Evolutionary conservation across 2,888 invertebrate species (phyloP).

Genomic region (Dryobota labecula): DNA sequence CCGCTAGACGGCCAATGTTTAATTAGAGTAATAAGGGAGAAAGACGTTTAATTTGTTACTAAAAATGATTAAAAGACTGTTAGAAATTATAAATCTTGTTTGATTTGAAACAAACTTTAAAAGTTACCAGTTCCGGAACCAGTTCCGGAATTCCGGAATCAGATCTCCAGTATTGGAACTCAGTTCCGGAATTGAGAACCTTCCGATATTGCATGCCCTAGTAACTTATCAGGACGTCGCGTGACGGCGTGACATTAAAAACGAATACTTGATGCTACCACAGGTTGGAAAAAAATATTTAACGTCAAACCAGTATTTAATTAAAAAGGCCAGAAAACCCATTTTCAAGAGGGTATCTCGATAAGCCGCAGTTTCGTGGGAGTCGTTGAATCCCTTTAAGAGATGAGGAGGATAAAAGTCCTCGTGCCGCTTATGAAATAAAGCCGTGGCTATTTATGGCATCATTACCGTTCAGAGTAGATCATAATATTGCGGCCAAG

Average conservation of each 20-base stretch:
- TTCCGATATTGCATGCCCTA: no score
- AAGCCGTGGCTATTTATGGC: conserved; percentile 3
- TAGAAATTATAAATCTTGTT: no score
- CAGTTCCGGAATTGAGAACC: no score
- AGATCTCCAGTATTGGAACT: no score
- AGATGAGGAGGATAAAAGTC: conserved; percentile 5
- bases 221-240: background rate
- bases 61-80: no score
- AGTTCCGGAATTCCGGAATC: no score
- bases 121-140: no score
- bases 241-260: background rate
- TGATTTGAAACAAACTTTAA: no score
- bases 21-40: no score
- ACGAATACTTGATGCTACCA: background rate
- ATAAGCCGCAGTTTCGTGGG: background rate
- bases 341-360: conserved; percentile 2
- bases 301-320: background rate
- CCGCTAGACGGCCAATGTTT: no score
- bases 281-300: background rate
- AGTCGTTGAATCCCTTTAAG: conserved; percentile 15
- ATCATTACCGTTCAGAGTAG: background rate
- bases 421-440: conserved; percentile 2
- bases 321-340: background rate
- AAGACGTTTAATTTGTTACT: no score
- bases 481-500: background rate